Evolutionary conservation across 37 sponge, comb jelly and placozoan species (phyloP), one percentile per base, ranked within the genome.

Genomic region (Hormiphora californensis): DNA sequence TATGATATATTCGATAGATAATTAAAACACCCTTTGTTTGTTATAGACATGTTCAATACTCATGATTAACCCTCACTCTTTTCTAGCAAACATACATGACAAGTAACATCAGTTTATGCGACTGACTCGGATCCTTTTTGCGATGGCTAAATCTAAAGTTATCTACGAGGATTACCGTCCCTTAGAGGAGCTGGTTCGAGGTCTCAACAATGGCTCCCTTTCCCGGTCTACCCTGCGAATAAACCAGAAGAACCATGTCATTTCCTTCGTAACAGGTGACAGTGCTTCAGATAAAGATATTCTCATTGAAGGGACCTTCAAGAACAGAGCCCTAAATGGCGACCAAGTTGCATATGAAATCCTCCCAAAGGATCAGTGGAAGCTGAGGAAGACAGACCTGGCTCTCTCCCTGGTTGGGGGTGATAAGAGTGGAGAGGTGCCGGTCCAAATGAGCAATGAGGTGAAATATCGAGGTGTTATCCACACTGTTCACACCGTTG

Each of bases 241-340:
- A 28, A 25, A 57, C 27, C 61, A 57, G 27, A 57, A 57, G 27
- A 25, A 57, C 27, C 61, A 57, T 30, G 21, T 25, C 61, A 57
- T 57, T 57, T 25, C 61, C n/a, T 57, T 57, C 27, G 5, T 57
- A 12, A 4, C 61, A 5, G 27, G 27, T 57, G 30, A 25, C 27
- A 30, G n/a, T 5, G 27, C n/a, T 28, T 28, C 30, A 28, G 61
- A 57, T 28, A 5, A 15, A 57, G 61, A 57, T 30, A 19, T 57
- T 57, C 61, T 57, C 3, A 30, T 57, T 5, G 61, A 57, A 15
- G 61, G 61, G 3, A 57, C n/a, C 21, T 28, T 28, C 27, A 25
- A 57, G 34, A 95, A 95, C 81, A 86, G 96, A 65, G 96, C 94
- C 17, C 51, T 95, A 0, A 34, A 91, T 39, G 90, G 88, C 39